Base-by-base conservation (phyloP, 1,140 invertebrate species). In the Aphis craccivora region DNA sequence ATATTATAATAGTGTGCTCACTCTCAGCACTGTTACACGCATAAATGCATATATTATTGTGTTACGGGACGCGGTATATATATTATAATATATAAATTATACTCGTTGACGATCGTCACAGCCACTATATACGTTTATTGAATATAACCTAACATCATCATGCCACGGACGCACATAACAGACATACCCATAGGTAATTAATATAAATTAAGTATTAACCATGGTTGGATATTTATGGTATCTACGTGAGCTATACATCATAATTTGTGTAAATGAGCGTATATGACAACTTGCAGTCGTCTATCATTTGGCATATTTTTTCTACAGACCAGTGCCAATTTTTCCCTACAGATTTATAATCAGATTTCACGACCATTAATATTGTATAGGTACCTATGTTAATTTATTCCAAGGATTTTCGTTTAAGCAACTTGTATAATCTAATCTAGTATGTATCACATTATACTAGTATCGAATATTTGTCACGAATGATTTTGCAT, bases 1-100 rank as follows among this genome's bases (percentile, higher is more conserved):
- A 51, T 14, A 18, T 18, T 51, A 51, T 76, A 76, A n/a, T 76
- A 76, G 14, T n/a, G n/a, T 76, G 60, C 30, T 76, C 60, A 76
- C 60, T 76, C 60, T 76, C 60, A 6, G 60, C n/a, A 76, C 60
- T 76, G n/a, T 76, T 76, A n/a, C n/a, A 76, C 60, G 30, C 60
- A 76, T 76, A 76, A 76, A 76, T 76, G 60, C 60, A 76, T 76
- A 76, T 76, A n/a, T 76, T 76, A n/a, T 76, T 76, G 60, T 76
- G 60, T 76, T 35, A 76, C n/a, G 60, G 30, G 60, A 76, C 18
- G 60, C 14, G 14, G 60, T n/a, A 30, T 76, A 30, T 76, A 76
- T 9, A 25, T 67, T 67, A 18, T 60, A 30, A 18, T 67, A 67
- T 14, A 76, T n/a, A 76, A 76, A 14, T 67, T 67, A 67, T n/a